Evolutionary conservation across 2,797 vertebrate species (phyloP).

Genomic region (Streptopelia turtur): DNA sequence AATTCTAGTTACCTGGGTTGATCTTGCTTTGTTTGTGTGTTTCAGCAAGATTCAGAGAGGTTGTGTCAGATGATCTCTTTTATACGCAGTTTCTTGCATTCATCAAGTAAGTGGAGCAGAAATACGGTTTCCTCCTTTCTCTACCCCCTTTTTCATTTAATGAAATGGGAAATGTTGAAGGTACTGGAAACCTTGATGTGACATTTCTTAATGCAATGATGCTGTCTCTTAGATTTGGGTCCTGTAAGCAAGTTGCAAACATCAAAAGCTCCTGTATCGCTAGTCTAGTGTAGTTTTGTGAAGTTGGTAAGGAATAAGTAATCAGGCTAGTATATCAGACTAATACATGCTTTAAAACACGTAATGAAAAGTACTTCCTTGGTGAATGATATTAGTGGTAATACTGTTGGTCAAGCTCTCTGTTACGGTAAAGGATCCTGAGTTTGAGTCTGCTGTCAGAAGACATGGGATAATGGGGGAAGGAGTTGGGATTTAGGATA

Average conservation of each 20-base stretch:
- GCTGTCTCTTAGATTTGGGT: constrained; percentile 15
- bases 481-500: neutral
- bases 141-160: neutral
- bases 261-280: neutral
- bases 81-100: neutral
- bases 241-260: neutral
- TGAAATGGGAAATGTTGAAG: constrained; percentile 48
- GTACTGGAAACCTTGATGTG: constrained; percentile 45
- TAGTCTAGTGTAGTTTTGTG: neutral
- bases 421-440: neutral
- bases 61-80: constrained; percentile 29
- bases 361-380: neutral
- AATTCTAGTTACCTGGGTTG: neutral
- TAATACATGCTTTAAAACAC: neutral
- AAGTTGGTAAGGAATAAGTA: neutral
- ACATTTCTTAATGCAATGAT: neutral
- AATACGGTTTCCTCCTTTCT: neutral
- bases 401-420: neutral
- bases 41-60: constrained; percentile 6
- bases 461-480: neutral
- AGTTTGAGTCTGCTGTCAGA: neutral
- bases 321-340: neutral
- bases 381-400: neutral
- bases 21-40: neutral
- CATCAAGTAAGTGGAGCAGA: constrained; percentile 30